phyloP scores from a whole-genome alignment of 2,797 vertebrate genomes.

The Eidolon dupreanum region DNA sequence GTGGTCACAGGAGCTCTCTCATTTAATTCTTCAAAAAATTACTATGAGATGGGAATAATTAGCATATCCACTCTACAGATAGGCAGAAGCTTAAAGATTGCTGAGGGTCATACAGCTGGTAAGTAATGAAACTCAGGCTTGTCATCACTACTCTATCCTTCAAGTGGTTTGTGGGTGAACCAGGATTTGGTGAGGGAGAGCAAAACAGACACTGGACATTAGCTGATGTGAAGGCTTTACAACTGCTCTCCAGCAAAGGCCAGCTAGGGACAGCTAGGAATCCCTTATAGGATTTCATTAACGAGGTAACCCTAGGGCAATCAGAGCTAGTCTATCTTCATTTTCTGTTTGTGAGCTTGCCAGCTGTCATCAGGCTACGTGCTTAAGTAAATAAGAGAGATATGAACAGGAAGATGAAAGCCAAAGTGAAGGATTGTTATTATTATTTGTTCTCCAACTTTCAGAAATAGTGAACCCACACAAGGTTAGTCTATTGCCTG shows the following conservation, averaged over 20 bases:
- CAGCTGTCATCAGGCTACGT: constrained; percentile 40
- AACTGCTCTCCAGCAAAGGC: constrained; percentile 10
- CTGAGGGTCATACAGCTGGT: background rate
- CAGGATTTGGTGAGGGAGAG: background rate
- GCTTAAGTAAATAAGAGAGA: constrained; percentile 63
- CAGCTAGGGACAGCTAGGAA: constrained; percentile 50
- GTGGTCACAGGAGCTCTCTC: background rate
- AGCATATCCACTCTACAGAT: background rate
- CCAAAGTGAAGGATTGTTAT: constrained; percentile 15
- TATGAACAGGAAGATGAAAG: constrained; percentile 56
- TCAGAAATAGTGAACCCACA: constrained; percentile 38
- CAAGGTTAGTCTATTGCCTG: background rate
- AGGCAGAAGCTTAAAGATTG: background rate
- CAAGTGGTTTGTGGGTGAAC: background rate
- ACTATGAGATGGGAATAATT: background rate
- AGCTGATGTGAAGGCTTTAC: background rate
- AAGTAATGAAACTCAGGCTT: background rate
- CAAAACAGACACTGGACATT: too few relatives aligned
- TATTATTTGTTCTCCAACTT: constrained; percentile 53
- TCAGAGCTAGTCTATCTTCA: constrained; percentile 6
- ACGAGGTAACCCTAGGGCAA: background rate
- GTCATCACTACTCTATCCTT: background rate
- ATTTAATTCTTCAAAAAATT: background rate
- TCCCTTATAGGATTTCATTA: constrained; percentile 38
- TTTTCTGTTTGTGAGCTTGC: constrained; percentile 52